Base-by-base conservation (phyloP, 2,888 invertebrate genomes). In the Amiota mariae region DNA sequence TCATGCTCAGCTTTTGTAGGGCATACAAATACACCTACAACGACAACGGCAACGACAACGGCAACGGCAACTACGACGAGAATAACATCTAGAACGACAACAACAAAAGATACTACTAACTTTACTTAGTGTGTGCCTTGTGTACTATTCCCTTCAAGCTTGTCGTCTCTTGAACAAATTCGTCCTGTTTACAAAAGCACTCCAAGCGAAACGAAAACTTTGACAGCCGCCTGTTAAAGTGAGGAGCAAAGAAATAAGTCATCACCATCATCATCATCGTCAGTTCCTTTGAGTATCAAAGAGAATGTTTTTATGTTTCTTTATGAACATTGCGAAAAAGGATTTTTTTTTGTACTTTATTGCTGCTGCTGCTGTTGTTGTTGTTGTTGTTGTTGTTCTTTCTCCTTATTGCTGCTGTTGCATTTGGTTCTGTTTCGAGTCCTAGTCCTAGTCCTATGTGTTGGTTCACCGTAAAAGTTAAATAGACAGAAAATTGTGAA, bases 401-500 rank as follows among this genome's bases (percentile, higher is more conserved):
- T 11, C 36, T 63, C 10, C 36, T 36, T 46, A 46, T 46, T 20
- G 24, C 12, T 24, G 24, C 12, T 54, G 67, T 24, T 67, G 67
- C 67, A 20, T 49, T 67, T 24, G 13, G 8, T 13, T 49, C 12
- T 67, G 24, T 1, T 24, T 3, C 24, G 1, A 24, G 24, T 24
- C 24, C 24, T 36, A 6, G 3, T 36, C 6, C 36, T 36, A 36
- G 36, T 36, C 6, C 36, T 36, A 36, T 36, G 36, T 36, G 20
- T 68, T 68, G 70, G 72, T 79, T 70, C 74, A 75, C 76, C 85
- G 78, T 79, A 80, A 85, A 86, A 85, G 87, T 86, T 87, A 86
- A 87, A 86, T 86, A 86, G 84, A 85, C 85, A 86, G 85, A 86
- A 86, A 87, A 86, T 87, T 84, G 85, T 86, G 83, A 80, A 85